These are phyloP conservation scores for Chaetura pelagica DNA, from an alignment of 2,113 vertebrate genomes.

Conservation along the genomic window DNA sequence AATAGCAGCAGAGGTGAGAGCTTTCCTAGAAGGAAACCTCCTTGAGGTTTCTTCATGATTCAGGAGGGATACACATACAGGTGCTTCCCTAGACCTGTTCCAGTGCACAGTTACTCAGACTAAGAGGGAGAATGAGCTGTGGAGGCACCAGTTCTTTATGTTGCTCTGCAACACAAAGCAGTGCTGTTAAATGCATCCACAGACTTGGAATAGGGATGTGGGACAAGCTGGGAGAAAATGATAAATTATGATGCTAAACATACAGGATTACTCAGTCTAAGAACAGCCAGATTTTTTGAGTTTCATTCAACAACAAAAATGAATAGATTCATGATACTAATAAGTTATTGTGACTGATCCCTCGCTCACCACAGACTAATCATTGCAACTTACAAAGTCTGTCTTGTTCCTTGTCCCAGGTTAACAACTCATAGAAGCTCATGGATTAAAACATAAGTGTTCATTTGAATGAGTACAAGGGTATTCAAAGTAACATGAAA, in stretches of 20 bases:
- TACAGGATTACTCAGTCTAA: not conserved
- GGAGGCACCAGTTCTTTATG: not conserved
- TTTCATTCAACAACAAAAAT: not conserved
- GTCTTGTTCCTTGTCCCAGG: not conserved
- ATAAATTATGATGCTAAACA: not conserved
- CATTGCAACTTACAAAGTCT: not conserved
- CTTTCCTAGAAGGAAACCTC: not conserved
- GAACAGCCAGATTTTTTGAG: not conserved
- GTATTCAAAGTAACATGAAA: not conserved
- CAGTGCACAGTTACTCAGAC: not conserved
- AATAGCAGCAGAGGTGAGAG: not conserved
- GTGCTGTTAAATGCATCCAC: not conserved
- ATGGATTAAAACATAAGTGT: not conserved
- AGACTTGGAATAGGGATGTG: not conserved
- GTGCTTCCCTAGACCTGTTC: not conserved
- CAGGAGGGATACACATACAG: not conserved
- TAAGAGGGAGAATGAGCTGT: not conserved
- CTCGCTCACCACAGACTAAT: not conserved
- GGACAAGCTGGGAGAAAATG: not conserved
- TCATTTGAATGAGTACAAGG: not conserved
- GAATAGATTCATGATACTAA: not conserved
- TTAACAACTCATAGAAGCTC: not conserved
- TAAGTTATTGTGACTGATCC: not conserved
- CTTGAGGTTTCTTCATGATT: not conserved
- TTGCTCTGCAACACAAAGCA: not conserved